These are phyloP conservation scores for Rhabditophanes sp. DNA, from an alignment of 2,888 invertebrate genomes.

Conservation along the genomic window DNA sequence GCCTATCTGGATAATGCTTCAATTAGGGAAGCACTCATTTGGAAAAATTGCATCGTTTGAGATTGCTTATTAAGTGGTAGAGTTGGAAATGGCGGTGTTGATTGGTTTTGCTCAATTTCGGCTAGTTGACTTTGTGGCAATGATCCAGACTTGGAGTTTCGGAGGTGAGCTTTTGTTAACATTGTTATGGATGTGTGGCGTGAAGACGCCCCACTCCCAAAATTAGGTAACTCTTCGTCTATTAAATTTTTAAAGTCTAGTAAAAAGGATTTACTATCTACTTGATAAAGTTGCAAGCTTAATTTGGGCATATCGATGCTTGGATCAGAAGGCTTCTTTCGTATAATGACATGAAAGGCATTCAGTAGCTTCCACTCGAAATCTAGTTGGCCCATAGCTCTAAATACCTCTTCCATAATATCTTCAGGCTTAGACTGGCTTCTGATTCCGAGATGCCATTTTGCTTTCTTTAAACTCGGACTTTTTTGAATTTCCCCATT, in stretches of 20 bases:
- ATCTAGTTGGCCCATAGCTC: constrained; percentile 92
- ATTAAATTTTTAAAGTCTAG: constrained; percentile 80
- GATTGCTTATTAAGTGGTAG: too few relatives aligned
- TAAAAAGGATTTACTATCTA: constrained; percentile 89
- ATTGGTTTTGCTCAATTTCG: too few relatives aligned
- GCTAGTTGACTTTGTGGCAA: too few relatives aligned
- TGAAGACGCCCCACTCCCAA: constrained; percentile 29
- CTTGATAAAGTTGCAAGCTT: constrained; percentile 95
- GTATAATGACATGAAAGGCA: constrained; percentile 80
- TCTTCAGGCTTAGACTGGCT: constrained; percentile 98
- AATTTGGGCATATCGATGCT: constrained; percentile 56
- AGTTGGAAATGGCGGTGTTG: too few relatives aligned
- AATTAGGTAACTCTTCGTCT: too few relatives aligned
- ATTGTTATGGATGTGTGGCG: constrained; percentile 43
- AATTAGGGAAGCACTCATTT: constrained; percentile 96
- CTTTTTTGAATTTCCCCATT: too few relatives aligned
- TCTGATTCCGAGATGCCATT: constrained; percentile 92
- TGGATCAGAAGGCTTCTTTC: constrained; percentile 58
- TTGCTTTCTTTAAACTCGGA: constrained; percentile 67
- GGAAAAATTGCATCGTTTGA: constrained; percentile 98
- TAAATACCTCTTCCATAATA: constrained; percentile 97
- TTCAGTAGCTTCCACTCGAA: constrained; percentile 99
- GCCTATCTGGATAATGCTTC: constrained; percentile 77
- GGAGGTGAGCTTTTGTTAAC: constrained; percentile 33
- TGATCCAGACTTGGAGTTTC: constrained; percentile 30